A percentile compares a stretch with the other conserved stretches of the same genome.
These are phyloP conservation scores for Solenopsis invicta DNA, from an alignment of 1,140 invertebrate genomes.

Conservation along the genomic window DNA sequence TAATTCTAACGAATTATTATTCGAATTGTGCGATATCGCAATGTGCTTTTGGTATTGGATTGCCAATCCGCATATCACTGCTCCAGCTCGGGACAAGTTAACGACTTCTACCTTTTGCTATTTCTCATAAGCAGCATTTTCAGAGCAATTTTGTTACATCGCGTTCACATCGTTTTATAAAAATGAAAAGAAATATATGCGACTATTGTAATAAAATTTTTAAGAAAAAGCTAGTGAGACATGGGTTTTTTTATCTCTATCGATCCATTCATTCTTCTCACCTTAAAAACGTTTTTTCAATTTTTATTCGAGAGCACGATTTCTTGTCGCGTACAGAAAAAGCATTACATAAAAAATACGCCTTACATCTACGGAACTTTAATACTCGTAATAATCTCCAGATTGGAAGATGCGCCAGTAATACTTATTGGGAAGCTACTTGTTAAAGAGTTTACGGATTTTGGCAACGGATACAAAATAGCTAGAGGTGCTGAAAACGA, in stretches of 20 bases:
- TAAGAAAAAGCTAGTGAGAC: neutral
- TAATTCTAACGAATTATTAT: neutral
- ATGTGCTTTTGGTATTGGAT: neutral
- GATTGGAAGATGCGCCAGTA: conserved; percentile 84
- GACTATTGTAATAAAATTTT: conserved; percentile 44
- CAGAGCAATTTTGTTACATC: neutral
- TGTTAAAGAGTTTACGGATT: conserved; percentile 61
- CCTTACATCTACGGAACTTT: conserved; percentile 85
- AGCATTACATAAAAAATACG: conserved; percentile 88
- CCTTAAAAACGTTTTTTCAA: conserved; percentile 75
- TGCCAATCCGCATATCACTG: neutral
- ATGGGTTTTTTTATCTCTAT: neutral
- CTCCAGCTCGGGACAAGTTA: neutral
- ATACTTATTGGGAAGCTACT: conserved; percentile 82
- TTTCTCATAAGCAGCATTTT: neutral
- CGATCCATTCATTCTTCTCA: conserved; percentile 17
- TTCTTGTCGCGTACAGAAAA: conserved; percentile 86
- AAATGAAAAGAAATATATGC: neutral
- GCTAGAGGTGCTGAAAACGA: conserved; percentile 69
- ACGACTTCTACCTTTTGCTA: neutral
- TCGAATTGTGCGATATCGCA: conserved; percentile 23
- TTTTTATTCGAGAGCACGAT: conserved; percentile 83
- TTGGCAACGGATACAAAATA: conserved; percentile 82
- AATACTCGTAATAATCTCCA: conserved; percentile 76
- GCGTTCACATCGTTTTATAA: conserved; percentile 8